Evolutionary conservation across 1,140 invertebrate genomes (phyloP).

Genomic region (Drosophila bifasciata): DNA sequence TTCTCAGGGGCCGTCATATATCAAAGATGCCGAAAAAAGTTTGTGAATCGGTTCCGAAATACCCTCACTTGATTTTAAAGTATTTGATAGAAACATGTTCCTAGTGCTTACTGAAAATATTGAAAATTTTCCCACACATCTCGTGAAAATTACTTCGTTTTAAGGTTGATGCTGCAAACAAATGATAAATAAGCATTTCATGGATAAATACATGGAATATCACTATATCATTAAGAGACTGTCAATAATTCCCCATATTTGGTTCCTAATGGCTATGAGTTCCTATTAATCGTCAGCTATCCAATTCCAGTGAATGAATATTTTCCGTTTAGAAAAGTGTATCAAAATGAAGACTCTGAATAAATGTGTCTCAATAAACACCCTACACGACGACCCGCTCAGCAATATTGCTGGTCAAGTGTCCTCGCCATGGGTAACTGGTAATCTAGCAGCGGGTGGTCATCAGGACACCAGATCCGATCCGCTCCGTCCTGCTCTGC

Average conservation of each 20-base stretch:
- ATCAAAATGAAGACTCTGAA: not conserved
- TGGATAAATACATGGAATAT: too few relatives aligned
- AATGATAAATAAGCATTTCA: too few relatives aligned
- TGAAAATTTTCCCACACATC: too few relatives aligned
- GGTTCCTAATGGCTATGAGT: too few relatives aligned
- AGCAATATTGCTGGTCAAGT: conserved; percentile 33
- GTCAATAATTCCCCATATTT: too few relatives aligned
- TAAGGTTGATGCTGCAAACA: too few relatives aligned
- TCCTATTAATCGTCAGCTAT: too few relatives aligned
- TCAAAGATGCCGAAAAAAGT: conserved; percentile 17
- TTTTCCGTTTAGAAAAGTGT: not conserved
- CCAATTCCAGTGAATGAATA: not conserved
- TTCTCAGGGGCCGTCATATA: conserved; percentile 36
- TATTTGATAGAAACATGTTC: too few relatives aligned
- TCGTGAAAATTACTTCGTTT: too few relatives aligned
- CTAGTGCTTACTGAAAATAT: too few relatives aligned
- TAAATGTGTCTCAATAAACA: conserved; percentile 35
- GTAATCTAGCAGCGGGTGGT: conserved; percentile 61
- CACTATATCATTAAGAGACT: too few relatives aligned
- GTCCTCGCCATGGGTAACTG: conserved; percentile 31
- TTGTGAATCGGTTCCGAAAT: too few relatives aligned
- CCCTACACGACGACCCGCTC: conserved; percentile 24
- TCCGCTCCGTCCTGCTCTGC: not conserved
- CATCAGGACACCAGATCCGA: conserved; percentile 8
- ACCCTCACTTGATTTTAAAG: not conserved